A percentile compares a stretch with the other conserved stretches of the same genome.
phyloP scores from a whole-genome alignment of 2,797 vertebrate genomes.

The Lophura swinhoii region DNA sequence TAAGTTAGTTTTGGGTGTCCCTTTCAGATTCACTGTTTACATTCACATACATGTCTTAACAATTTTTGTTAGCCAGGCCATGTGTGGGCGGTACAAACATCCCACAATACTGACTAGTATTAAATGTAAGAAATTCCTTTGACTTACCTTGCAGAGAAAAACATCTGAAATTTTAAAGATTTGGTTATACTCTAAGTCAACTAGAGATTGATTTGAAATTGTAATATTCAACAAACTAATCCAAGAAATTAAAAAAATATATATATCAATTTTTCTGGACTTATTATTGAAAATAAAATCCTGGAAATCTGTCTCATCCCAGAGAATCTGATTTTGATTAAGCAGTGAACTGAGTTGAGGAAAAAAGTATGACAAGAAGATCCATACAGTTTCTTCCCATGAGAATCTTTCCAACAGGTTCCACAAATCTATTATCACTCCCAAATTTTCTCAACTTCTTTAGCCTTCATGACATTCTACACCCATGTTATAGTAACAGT shows the following conservation, averaged over 20 bases:
- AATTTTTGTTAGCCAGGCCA: background rate
- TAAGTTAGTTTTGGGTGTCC: background rate
- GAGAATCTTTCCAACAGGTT: background rate
- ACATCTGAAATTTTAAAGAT: background rate
- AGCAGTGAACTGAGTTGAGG: background rate
- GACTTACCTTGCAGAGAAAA: background rate
- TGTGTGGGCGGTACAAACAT: background rate
- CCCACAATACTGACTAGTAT: background rate
- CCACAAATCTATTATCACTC: background rate
- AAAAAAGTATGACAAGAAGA: background rate
- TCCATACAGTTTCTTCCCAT: background rate
- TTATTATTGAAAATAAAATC: background rate
- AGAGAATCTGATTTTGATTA: background rate
- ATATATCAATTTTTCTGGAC: background rate
- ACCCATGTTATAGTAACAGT: accelerated
- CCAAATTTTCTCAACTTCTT: background rate
- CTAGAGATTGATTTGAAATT: background rate
- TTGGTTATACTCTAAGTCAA: background rate
- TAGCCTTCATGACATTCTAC: background rate
- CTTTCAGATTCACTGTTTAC: background rate
- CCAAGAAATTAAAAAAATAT: background rate
- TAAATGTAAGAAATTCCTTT: background rate
- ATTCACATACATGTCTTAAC: background rate
- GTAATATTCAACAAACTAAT: background rate
- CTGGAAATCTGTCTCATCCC: background rate